Evolutionary conservation across 2,113 vertebrate genomes (phyloP), one percentile per base, ranked within the genome.

Genomic region (Neodontobutis hainanensis): DNA sequence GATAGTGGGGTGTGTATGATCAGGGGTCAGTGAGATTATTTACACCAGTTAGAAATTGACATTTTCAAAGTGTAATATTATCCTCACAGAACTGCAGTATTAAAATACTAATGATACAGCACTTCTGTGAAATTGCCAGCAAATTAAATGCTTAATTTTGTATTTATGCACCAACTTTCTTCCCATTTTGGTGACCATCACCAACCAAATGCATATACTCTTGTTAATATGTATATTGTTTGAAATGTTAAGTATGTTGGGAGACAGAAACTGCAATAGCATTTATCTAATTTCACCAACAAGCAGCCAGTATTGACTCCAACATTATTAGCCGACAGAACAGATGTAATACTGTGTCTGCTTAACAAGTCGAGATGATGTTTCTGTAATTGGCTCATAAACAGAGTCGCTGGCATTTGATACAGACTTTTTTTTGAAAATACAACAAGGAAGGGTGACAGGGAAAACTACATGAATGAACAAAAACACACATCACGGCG

Each of bases 401-500:
- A 87, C 72, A 58, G 68, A 70, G 60, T 73, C 84, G 72, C 66
- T 80, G 75, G 57, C 88, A 77, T 80, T 86, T 83, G 60, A 83
- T 81, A 85, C 80, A 80, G 64, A 58, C 47, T 65, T 81, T 81
- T 61, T 56, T 64, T 74, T 51, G 38, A 86, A 85, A 87, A 84
- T 72, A 85, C 75, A 77, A 89, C 88, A 90, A 78, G 73, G 53
- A 75, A 82, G 85, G 76, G 85, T 53, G 51, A 82, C 86, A 80
- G 80, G 77, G 85, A 78, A 86, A 75, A 86, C 75, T 81, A 74
- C 68, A 82, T 73, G 64, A 77, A 82, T 40, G 45, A 72, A 79
- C 19, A 61, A 66, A 60, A 60, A 84, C 63, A 85, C 70, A 68
- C 63, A 89, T 67, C 74, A 88, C 77, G 86, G 77, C 70, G 68